phyloP scores from a whole-genome alignment of 2,797 vertebrate species.

The Pteronotus mesoamericanus region DNA sequence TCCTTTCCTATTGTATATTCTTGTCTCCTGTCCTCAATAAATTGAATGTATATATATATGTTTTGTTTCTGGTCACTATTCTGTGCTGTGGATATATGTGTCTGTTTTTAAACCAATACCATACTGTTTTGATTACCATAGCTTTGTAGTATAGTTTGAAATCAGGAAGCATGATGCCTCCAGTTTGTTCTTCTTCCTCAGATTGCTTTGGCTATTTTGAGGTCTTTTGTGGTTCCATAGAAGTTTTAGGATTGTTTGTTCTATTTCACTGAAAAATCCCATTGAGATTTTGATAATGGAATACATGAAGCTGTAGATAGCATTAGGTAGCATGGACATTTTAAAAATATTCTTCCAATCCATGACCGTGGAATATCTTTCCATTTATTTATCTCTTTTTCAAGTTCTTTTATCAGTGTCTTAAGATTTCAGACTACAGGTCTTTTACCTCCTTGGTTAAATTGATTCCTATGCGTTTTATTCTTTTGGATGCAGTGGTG shows the following conservation, averaged over 20 bases:
- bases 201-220: background rate
- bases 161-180: background rate
- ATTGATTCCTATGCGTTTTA: background rate
- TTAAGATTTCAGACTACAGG: background rate
- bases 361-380: background rate
- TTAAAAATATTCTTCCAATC: background rate
- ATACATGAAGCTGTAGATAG: background rate
- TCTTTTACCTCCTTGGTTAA: background rate
- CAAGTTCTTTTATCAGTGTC: background rate
- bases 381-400: background rate
- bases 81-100: background rate
- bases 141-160: background rate
- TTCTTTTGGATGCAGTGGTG: background rate
- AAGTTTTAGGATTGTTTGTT: background rate
- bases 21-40: background rate
- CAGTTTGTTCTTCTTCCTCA: background rate
- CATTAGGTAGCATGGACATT: background rate
- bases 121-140: background rate
- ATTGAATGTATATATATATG: background rate
- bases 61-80: background rate
- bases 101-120: background rate
- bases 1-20: background rate
- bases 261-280: background rate
- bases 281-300: background rate
- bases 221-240: background rate